A percentile compares a stretch with the other conserved stretches of the same genome.
These are phyloP conservation scores for Nothobranchius furzeri DNA, from an alignment of 2,113 vertebrate genomes.

Conservation along the genomic window DNA sequence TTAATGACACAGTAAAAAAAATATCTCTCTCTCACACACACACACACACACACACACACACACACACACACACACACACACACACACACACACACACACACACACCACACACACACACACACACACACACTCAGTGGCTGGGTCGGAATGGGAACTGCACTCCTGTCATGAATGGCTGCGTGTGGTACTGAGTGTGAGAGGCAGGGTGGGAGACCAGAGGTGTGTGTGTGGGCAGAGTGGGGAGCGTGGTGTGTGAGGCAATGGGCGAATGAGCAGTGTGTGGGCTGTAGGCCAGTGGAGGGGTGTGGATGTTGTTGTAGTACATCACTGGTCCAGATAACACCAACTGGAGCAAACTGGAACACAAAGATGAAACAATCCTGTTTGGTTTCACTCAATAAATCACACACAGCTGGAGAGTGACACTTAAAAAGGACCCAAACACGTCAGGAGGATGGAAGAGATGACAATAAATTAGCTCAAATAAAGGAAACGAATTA, in stretches of 20 bases:
- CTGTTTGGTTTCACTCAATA: not conserved
- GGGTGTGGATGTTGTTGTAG: slow-evolving; percentile 93
- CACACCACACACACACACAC: slow-evolving; percentile 9
- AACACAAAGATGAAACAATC: not conserved
- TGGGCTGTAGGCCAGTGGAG: slow-evolving; percentile 84
- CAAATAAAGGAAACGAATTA: too few relatives aligned
- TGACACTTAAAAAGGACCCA: too few relatives aligned
- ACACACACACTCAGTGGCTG: slow-evolving; percentile 78
- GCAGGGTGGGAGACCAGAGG: slow-evolving; percentile 47
- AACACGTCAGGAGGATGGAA: too few relatives aligned
- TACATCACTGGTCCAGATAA: slow-evolving; percentile 92
- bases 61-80: slow-evolving; percentile 5
- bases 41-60: slow-evolving; percentile 3
- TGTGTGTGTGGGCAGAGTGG: slow-evolving; percentile 52
- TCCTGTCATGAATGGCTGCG: slow-evolving; percentile 86
- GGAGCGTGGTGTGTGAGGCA: slow-evolving; percentile 76
- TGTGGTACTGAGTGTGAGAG: slow-evolving; percentile 75
- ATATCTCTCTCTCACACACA: not conserved
- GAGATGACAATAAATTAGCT: too few relatives aligned
- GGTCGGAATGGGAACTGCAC: slow-evolving; percentile 89
- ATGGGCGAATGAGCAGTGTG: slow-evolving; percentile 75
- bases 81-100: slow-evolving; percentile 1
- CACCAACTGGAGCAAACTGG: slow-evolving; percentile 96
- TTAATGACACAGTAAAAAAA: slow-evolving; percentile 16
- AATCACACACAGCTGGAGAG: not conserved